These are phyloP conservation scores for Neodiprion fabricii DNA, from an alignment of 1,140 invertebrate genomes.

Conservation along the genomic window DNA sequence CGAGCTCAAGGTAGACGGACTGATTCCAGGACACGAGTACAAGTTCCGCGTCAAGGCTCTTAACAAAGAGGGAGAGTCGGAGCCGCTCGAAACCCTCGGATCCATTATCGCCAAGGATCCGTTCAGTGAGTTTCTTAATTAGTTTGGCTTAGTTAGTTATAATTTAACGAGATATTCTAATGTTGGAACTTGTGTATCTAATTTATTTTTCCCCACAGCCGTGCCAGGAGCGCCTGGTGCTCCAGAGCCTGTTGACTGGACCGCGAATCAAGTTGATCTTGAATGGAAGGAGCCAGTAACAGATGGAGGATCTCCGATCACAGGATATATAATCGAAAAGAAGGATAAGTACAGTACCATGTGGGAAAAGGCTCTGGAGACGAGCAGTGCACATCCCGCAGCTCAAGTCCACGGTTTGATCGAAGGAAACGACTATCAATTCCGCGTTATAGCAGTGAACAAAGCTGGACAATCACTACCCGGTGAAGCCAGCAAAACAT, in stretches of 20 bases:
- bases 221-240: conserved; percentile 82
- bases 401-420: conserved; percentile 86
- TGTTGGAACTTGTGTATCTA: conserved; percentile 10
- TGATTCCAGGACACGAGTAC: conserved; percentile 94
- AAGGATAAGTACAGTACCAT: conserved; percentile 95
- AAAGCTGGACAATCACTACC: conserved; percentile 93
- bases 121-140: conserved; percentile 75
- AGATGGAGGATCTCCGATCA: conserved; percentile 92
- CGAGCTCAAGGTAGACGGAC: conserved; percentile 86
- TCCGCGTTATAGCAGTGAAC: conserved; percentile 95
- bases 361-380: conserved; percentile 90
- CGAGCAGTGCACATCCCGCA: conserved; percentile 72
- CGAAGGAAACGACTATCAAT: conserved; percentile 98
- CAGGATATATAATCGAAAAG: conserved; percentile 95
- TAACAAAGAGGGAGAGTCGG: conserved; percentile 96
- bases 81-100: conserved; percentile 92
- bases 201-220: conserved; percentile 59
- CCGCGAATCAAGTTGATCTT: conserved; percentile 88
- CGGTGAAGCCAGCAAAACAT: conserved; percentile 84
- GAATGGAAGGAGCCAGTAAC: conserved; percentile 82
- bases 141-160: conserved; percentile 21
- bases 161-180: background rate
- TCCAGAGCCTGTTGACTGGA: conserved; percentile 90
- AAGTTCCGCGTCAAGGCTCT: conserved; percentile 97
- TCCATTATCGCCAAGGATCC: conserved; percentile 97